A percentile compares a stretch with the other conserved stretches of the same genome.
Conservation (phyloP, 2,113 vertebrate genomes). For the Neopipo cinnamomea region DNA sequence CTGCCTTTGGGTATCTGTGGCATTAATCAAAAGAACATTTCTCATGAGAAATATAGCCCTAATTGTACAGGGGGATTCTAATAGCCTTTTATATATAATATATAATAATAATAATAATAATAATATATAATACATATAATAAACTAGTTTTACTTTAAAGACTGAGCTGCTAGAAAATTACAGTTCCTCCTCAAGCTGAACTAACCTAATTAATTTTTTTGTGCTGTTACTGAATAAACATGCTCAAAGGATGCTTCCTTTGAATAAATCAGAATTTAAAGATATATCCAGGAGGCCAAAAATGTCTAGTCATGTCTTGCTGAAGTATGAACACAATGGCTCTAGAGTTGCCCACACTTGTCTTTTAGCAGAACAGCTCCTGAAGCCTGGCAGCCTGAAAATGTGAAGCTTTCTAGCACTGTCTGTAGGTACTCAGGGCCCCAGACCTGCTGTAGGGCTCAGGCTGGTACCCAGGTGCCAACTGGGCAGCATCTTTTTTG, state of each 20-base stretch:
- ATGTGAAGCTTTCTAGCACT: background rate
- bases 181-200: background rate
- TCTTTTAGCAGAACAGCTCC: background rate
- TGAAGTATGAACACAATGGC: background rate
- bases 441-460: background rate
- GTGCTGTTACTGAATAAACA: background rate
- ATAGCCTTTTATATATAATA: background rate
- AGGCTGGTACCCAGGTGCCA: background rate
- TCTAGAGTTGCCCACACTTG: background rate
- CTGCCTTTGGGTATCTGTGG: background rate
- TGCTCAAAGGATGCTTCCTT: background rate
- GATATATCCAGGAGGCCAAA: background rate
- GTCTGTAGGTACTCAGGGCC: background rate
- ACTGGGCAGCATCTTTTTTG: background rate
- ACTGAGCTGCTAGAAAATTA: background rate
- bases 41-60: background rate
- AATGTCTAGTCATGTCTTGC: background rate
- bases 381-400: background rate
- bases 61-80: background rate
- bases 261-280: constrained; percentile 4
- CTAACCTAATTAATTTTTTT: constrained; percentile 19
- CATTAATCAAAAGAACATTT: background rate
- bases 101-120: too few relatives aligned
- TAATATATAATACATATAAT: background rate
- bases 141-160: background rate